These are phyloP conservation scores for Taurulus bubalis DNA, from an alignment of 2,113 vertebrate genomes.

Conservation along the genomic window DNA sequence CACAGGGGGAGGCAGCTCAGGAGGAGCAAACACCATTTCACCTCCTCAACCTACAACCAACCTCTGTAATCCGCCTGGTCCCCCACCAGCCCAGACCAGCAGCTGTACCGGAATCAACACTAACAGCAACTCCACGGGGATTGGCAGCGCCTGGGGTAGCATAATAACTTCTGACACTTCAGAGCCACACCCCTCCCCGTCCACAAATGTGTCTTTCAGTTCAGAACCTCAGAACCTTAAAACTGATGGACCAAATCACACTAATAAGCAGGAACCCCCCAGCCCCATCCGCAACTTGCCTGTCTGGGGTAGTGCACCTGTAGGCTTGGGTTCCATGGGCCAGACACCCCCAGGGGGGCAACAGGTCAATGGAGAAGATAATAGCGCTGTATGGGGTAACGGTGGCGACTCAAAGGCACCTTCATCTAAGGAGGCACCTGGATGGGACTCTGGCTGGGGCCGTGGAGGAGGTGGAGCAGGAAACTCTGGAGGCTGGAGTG, in stretches of 20 bases:
- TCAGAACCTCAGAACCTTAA: constrained; percentile 99
- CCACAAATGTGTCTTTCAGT: constrained; percentile 99
- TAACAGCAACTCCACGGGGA: constrained; percentile 87
- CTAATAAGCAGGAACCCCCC: constrained; percentile 86
- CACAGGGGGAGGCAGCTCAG: constrained; percentile 88
- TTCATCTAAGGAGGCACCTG: constrained; percentile 78
- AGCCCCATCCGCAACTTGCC: constrained; percentile 90
- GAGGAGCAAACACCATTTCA: constrained; percentile 81
- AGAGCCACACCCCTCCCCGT: constrained; percentile 91
- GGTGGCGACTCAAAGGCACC: constrained; percentile 86
- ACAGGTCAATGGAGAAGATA: constrained; percentile 85
- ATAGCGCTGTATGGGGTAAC: constrained; percentile 91
- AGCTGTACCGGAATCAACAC: constrained; percentile 89
- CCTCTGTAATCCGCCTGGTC: constrained; percentile 92
- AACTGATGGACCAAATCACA: constrained; percentile 99
- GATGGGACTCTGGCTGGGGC: constrained; percentile 90
- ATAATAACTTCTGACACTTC: constrained; percentile 90
- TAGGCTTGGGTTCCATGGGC: constrained; percentile 89
- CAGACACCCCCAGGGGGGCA: constrained; percentile 84
- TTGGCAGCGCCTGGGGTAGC: constrained; percentile 93
- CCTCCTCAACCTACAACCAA: constrained; percentile 84
- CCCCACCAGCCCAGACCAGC: constrained; percentile 83
- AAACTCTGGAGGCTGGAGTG: constrained; percentile 86
- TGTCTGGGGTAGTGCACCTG: constrained; percentile 90
- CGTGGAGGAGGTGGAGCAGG: constrained; percentile 83